Base-by-base conservation (phyloP, 2,113 vertebrate species). In the Siphamia tubifer region DNA sequence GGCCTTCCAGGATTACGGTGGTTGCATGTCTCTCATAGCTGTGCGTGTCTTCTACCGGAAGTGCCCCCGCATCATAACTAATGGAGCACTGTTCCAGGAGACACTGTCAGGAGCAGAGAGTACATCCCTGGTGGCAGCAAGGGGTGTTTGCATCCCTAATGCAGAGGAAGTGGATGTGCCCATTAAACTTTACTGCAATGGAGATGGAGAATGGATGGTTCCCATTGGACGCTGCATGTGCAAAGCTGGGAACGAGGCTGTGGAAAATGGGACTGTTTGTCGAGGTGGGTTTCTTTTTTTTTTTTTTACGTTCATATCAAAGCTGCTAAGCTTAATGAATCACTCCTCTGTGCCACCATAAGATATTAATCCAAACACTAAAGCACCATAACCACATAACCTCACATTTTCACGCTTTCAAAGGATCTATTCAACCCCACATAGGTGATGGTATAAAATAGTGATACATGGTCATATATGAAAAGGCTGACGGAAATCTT, bases 131-230 rank as follows among this genome's bases (percentile, higher is more conserved):
- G 98, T 99, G 79, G 95, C 95, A 0, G 95, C 98, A 0, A 90
- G 97, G 44, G 97, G 98, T 0, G 94, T 94, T 0, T 99, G 98
- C 72, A 94, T 99, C 9, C 74, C 93, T 40, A 99, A 99, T 0
- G 97, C 95, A 0, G 98, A 99, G 87, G 98, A 99, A 77, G 96
- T 99, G 78, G 98, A 99, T 0, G 97, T 99, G 58, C 98, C 98
- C 5, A 99, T 99, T 79, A 99, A 99, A 84, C 91, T 99, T 6
- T 99, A 99, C 91, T 99, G 98, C 90, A 99, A 99, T 0, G 98
- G 98, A 0, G 98, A 98, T 0, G 98, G 98, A 4, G 97, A 99
- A 64, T 99, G 98, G 98, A 93, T 99, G 93, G 98, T 99, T 27
- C 98, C 98, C 76, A 99, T 99, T 0, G 98, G 98, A 0, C 95